Percentiles rank a stretch among this genome's conserved stretches.
These are phyloP conservation scores for Trematomus loennbergii DNA, from an alignment of 2,113 vertebrate genomes.

Conservation along the genomic window DNA sequence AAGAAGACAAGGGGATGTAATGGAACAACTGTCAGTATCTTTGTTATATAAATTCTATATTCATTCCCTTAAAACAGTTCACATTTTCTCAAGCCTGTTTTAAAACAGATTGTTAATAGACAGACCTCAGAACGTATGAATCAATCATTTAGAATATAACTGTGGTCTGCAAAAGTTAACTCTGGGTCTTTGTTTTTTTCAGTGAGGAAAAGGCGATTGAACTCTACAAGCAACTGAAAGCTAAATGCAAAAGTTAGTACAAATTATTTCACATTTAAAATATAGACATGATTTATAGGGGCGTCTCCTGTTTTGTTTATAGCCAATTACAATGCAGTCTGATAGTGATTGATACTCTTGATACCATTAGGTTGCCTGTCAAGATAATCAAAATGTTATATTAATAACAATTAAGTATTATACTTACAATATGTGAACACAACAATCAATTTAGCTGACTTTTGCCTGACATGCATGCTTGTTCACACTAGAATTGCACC, in stretches of 20 bases:
- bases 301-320: not conserved
- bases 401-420: too few relatives aligned
- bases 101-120: not conserved
- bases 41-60: not conserved
- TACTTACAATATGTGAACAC: too few relatives aligned
- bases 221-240: slow-evolving; percentile 95
- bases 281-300: not conserved
- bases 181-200: slow-evolving; percentile 56
- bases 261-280: slow-evolving; percentile 1
- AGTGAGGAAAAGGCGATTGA: slow-evolving; percentile 95
- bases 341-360: slow-evolving; percentile 1
- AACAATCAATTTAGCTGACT: too few relatives aligned
- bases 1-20: slow-evolving; percentile 92
- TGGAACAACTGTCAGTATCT: slow-evolving; percentile 92
- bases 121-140: not conserved
- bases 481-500: too few relatives aligned
- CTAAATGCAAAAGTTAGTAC: slow-evolving; percentile 92
- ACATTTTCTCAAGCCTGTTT: not conserved
- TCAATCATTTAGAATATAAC: not conserved
- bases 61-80: not conserved
- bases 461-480: too few relatives aligned
- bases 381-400: too few relatives aligned
- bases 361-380: not conserved
- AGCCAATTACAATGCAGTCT: not conserved
- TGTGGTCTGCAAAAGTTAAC: not conserved